Percentiles rank a stretch among this genome's conserved stretches.
Evolutionary conservation across 1,140 invertebrate genomes (phyloP).

Genomic region (Drosophila auraria): DNA sequence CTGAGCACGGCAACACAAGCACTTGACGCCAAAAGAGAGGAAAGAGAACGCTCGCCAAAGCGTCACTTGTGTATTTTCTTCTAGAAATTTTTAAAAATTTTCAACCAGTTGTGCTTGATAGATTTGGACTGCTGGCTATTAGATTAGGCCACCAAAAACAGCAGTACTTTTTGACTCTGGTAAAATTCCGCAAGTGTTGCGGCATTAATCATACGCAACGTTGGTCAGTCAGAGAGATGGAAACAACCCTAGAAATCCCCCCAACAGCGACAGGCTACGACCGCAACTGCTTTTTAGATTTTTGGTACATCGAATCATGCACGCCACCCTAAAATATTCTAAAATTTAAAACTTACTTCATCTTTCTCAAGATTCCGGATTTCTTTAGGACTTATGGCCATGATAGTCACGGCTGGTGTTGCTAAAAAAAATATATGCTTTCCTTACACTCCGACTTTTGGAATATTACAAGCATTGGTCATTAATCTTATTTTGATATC

Average conservation of each 20-base stretch:
- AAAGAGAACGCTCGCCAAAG: conserved; percentile 9
- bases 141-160: conserved; percentile 65
- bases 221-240: conserved; percentile 24
- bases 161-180: conserved; percentile 42
- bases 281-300: conserved; percentile 2
- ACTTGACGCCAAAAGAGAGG: conserved; percentile 2
- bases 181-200: conserved; percentile 51
- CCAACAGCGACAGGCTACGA: not conserved
- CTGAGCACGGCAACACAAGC: not conserved
- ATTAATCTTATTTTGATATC: too few species aligned
- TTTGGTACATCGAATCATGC: not conserved
- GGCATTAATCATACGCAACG: conserved; percentile 66
- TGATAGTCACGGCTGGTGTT: not conserved
- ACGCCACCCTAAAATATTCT: not conserved
- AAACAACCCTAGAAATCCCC: conserved; percentile 13
- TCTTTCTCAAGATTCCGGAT: not conserved
- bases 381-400: not conserved
- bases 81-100: conserved; percentile 76
- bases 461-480: not conserved
- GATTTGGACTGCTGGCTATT: conserved; percentile 44
- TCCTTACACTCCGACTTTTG: not conserved
- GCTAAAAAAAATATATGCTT: too few species aligned
- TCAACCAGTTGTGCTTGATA: conserved; percentile 52
- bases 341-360: not conserved
- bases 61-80: conserved; percentile 50